Evolutionary conservation across 2,113 vertebrate species (phyloP).

Genomic region (Zosterops borbonicus): DNA sequence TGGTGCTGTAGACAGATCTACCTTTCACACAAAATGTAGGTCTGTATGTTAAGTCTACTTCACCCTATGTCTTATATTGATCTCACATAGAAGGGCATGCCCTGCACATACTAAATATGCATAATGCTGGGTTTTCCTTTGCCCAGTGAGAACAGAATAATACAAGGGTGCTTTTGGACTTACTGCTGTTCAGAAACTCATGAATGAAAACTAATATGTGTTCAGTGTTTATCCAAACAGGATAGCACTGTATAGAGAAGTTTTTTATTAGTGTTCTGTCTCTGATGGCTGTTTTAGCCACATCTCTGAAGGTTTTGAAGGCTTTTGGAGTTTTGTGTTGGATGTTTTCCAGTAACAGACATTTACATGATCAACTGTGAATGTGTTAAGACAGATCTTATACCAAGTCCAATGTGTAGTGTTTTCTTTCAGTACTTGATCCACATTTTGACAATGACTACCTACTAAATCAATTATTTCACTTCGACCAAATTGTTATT

Average conservation of each 20-base stretch:
- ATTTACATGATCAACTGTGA: neutral
- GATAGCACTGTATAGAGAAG: neutral
- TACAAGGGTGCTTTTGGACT: neutral
- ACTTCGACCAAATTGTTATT: neutral
- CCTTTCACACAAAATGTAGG: neutral
- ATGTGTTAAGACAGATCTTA: neutral
- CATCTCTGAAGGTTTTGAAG: neutral
- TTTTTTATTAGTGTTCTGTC: neutral
- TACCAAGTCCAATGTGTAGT: neutral
- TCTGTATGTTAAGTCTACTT: neutral
- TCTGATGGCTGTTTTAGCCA: neutral
- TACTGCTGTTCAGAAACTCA: neutral
- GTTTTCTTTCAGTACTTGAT: neutral
- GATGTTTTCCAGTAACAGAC: neutral
- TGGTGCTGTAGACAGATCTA: neutral
- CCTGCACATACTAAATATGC: neutral
- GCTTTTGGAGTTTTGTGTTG: neutral
- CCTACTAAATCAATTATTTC: neutral
- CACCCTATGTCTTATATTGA: neutral
- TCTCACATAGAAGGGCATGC: neutral
- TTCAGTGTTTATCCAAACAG: neutral
- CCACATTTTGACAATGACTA: neutral
- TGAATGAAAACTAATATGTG: neutral
- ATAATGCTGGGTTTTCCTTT: neutral
- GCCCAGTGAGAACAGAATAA: neutral